Evolutionary conservation across 2,797 vertebrate genomes (phyloP).

Genomic region (Lacerta bilineata): DNA sequence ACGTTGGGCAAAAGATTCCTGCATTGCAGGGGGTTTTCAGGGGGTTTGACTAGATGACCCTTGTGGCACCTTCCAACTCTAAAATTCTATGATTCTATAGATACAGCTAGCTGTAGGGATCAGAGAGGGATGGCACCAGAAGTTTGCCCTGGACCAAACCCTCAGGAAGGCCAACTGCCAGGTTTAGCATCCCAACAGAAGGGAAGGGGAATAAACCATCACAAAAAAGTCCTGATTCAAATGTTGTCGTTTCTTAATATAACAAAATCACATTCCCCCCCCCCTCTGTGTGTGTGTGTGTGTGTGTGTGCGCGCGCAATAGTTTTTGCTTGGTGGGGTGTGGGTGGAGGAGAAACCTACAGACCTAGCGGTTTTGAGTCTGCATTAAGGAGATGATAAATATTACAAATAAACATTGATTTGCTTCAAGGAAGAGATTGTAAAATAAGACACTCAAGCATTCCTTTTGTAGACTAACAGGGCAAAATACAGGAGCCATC

Average conservation of each 20-base stretch:
- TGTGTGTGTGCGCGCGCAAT: too few relatives aligned
- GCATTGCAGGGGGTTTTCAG: too few relatives aligned
- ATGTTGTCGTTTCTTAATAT: constrained; percentile 38
- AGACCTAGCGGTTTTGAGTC: constrained; percentile 53
- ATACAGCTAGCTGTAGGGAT: not conserved
- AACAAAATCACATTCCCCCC: constrained; percentile 20
- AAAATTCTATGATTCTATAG: too few relatives aligned
- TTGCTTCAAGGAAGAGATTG: constrained; percentile 54
- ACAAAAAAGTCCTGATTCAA: constrained; percentile 44
- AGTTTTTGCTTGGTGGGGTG: constrained; percentile 26
- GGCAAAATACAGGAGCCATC: constrained; percentile 36
- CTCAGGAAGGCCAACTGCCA: not conserved
- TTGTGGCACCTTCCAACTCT: too few relatives aligned
- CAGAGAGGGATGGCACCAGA: not conserved
- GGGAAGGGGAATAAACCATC: not conserved
- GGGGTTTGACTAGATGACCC: too few relatives aligned
- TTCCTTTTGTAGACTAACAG: constrained; percentile 59
- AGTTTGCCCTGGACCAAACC: too few relatives aligned
- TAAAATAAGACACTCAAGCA: constrained; percentile 50
- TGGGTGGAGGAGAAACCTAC: constrained; percentile 16
- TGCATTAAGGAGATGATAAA: constrained; percentile 50
- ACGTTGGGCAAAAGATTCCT: too few relatives aligned
- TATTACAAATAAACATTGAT: constrained; percentile 54
- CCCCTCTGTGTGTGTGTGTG: too few relatives aligned
- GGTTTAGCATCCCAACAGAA: not conserved